Evolutionary conservation across 2,888 invertebrate species (phyloP).

Genomic region (Iphiclides podalirius): DNA sequence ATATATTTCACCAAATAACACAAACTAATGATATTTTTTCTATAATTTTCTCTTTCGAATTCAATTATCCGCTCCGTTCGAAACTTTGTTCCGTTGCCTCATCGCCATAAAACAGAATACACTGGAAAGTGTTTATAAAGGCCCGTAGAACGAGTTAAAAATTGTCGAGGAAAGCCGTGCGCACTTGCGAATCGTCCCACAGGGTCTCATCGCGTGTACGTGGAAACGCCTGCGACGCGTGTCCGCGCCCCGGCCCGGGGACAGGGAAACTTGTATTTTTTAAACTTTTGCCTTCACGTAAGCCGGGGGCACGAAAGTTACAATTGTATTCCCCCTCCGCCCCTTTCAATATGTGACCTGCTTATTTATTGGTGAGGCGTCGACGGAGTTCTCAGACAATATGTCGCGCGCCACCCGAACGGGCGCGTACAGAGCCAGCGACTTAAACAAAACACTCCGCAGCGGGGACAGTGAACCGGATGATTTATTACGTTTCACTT

Average conservation of each 20-base stretch:
- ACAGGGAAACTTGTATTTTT: conserved; percentile 74
- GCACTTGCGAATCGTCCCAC: conserved; percentile 35
- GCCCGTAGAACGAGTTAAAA: conserved; percentile 27
- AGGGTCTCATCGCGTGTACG: conserved; percentile 40
- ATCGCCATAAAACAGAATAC: neutral
- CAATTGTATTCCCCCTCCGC: conserved; percentile 75
- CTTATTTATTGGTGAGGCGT: conserved; percentile 77
- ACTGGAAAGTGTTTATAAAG: conserved; percentile 2
- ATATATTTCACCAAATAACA: no score
- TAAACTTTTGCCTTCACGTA: conserved; percentile 74
- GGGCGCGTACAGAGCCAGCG: conserved; percentile 55
- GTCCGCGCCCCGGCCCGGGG: conserved; percentile 33
- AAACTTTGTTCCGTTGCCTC: no score
- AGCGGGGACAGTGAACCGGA: conserved; percentile 60
- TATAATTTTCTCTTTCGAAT: no score
- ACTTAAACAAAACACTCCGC: conserved; percentile 68
- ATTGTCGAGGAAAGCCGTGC: conserved; percentile 29
- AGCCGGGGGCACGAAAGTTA: conserved; percentile 72
- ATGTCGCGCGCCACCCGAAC: conserved; percentile 69
- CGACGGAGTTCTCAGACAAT: conserved; percentile 76
- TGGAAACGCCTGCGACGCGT: conserved; percentile 50
- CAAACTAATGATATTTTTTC: no score
- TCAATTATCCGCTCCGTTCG: neutral
- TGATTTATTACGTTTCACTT: conserved; percentile 60
- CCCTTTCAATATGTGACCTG: conserved; percentile 80